Evolutionary conservation across 1,140 invertebrate genomes (phyloP), one percentile per base, ranked within the genome.

Genomic region (Neodiprion lecontei): DNA sequence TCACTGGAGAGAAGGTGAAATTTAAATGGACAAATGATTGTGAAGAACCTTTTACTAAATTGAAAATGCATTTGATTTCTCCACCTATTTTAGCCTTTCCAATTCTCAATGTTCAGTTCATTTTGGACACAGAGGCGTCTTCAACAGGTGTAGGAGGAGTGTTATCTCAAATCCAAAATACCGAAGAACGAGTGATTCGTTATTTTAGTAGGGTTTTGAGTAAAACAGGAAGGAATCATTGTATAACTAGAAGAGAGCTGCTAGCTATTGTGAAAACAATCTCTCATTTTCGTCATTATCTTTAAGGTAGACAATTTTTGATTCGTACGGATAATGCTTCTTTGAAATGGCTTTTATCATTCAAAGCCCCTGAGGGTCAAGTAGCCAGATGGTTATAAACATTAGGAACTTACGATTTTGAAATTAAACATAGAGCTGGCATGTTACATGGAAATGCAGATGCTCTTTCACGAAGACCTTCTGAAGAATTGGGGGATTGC

Each of bases 341-440:
- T 0, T 68, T 85, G 3, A 79, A 75, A 72, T 85, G 81, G 80
- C 75, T 85, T 0, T 67, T 83, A 1, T 67, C 79, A 47, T 84
- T 85, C 47, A 81, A 77, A 65, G 77, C 76, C 65, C 73, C 76
- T 28, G 76, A 79, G 67, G 78, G 77, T 23, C 75, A 81, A 70
- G 69, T 80, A 10, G 77, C 75, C 7, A 76, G 77, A 28, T 81
- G 79, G 77, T 72, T 83, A n/a, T 74, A 81, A 70, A 70, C 74
- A n/a, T 67, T 82, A 17, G 72, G 79, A 50, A 53, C 75, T 23
- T 83, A 75, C 69, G 73, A 83, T 74, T 81, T 77, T 73, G 69
- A 73, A 21, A 80, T 80, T 9, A 72, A 77, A 70, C 75, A 78
- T 74, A 53, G 50, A 53, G 50, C 9, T 53, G 14, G 9, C 14